A percentile compares a stretch with the other conserved stretches of the same genome.
These are phyloP conservation scores for Brachyalestes nurse DNA, from an alignment of 2,797 vertebrate genomes.

Conservation along the genomic window DNA sequence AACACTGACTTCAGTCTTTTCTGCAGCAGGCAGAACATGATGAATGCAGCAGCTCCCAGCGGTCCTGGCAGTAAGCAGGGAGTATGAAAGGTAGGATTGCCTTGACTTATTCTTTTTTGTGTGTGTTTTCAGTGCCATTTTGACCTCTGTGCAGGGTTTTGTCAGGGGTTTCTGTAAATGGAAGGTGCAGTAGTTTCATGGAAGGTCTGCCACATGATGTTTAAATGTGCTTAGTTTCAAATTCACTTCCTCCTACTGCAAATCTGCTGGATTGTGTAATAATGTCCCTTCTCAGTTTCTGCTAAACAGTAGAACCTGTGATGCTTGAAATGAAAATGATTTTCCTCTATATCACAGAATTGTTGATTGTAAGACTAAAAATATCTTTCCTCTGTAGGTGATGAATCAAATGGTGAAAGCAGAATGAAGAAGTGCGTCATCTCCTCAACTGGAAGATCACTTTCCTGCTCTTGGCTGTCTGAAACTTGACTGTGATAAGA, in stretches of 20 bases:
- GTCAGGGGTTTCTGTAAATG: background rate
- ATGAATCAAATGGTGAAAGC: background rate
- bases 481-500: background rate
- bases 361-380: background rate
- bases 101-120: background rate
- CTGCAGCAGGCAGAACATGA: conserved; percentile 75
- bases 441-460: background rate
- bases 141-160: background rate
- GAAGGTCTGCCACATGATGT: background rate
- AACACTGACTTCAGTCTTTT: conserved; percentile 9
- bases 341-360: background rate
- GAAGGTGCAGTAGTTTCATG: background rate
- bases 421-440: background rate
- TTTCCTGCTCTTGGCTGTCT: background rate
- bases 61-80: conserved; percentile 71
- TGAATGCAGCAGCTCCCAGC: conserved; percentile 66
- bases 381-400: background rate
- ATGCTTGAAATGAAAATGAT: background rate
- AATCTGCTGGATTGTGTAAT: background rate
- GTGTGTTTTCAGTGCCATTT: background rate
- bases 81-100: conserved; percentile 65
- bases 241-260: background rate
- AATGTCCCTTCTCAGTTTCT: background rate
- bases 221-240: conserved; percentile 6
- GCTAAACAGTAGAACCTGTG: background rate